phyloP scores from a whole-genome alignment of 1,140 invertebrate genomes.

The Apocrypta bakeri region DNA sequence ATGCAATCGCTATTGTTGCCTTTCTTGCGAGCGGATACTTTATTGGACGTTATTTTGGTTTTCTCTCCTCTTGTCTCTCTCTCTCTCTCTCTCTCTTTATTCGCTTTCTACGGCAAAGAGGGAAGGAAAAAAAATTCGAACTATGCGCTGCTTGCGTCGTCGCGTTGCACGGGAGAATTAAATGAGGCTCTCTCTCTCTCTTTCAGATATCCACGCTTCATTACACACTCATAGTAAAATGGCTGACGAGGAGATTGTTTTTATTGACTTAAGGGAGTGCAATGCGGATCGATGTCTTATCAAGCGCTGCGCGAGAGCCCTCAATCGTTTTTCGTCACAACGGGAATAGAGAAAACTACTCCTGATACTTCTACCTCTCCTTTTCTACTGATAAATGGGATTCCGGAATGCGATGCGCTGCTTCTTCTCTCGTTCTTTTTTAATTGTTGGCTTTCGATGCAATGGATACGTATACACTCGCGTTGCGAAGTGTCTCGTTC shows the following conservation, averaged over 20 bases:
- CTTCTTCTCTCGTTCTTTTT: neutral
- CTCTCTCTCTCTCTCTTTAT: neutral
- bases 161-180: neutral
- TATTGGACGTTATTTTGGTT: neutral
- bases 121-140: neutral
- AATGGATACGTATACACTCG: neutral
- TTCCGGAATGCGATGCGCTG: neutral
- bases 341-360: neutral
- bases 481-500: neutral
- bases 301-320: neutral
- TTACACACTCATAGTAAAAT: neutral
- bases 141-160: neutral
- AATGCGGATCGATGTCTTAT: conserved; percentile 17
- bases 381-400: conserved; percentile 10
- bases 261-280: conserved; percentile 3
- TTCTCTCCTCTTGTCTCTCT: neutral
- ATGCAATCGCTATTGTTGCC: neutral
- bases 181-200: neutral
- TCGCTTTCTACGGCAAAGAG: neutral
- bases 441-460: neutral
- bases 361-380: neutral
- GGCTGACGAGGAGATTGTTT: conserved; percentile 26
- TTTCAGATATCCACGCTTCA: neutral
- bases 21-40: neutral
- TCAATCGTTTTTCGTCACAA: neutral